Base-by-base conservation (phyloP, 1,140 invertebrate genomes). In the Lineus longissimus region DNA sequence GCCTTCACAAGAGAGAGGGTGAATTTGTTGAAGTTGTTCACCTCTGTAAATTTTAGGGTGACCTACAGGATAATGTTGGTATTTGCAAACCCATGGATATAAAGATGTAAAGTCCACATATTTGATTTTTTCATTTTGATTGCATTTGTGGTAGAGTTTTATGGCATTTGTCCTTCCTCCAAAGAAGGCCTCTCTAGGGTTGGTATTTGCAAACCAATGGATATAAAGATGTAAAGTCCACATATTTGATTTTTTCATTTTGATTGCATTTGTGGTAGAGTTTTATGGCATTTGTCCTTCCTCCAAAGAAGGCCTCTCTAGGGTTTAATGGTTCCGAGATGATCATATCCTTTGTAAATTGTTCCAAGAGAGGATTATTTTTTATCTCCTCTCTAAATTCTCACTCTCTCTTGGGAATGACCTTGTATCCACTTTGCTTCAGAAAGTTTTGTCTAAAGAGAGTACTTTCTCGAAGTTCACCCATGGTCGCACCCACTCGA, bases 1-100 rank as follows among this genome's bases (percentile, higher is more conserved):
- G 1, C 75, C 73, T 64, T 69, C 68, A 64, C 70, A 72, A 2
- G 61, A 19, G 2, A 22, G 15, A 27, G 69, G 30, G 13, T 7
- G 6, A 36, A 15, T 7, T 51, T 27, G 40, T 43, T 22, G 55
- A 74, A 73, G 31, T 74, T 61, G 45, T 71, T 69, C 4, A 73
- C 67, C 4, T 74, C 47, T 19, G 47, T 7, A 71, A 31, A 82
- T 67, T 54, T 62, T 65, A 4, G 80, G 80, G 61, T 82, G 76
- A 22, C 72, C 73, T 17, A 81, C 40, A 2, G 79, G 79, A 65
- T 73, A 81, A 55, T 70, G 67, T 0, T 68, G 13, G 75, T 27
- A 27, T 23, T 27, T 51, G 47, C n/a, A 7, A 6, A 51, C 47
- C 6, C n/a, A 51, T 4, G 47, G 58, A 29, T 25, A 30, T 27